phyloP scores from a whole-genome alignment of 2,797 vertebrate genomes.

The Aphelocoma californica region DNA sequence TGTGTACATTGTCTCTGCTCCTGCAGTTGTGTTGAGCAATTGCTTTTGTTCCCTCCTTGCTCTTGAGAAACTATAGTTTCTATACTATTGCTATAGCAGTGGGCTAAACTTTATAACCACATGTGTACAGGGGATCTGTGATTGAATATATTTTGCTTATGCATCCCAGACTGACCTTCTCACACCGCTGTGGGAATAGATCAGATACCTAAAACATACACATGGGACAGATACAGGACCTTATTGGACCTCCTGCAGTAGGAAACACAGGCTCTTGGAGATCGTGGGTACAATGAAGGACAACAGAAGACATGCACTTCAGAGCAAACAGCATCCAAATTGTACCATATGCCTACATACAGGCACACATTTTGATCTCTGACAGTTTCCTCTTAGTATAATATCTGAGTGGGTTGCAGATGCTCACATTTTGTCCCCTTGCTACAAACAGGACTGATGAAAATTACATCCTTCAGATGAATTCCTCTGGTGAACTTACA shows the following conservation, averaged over 20 bases:
- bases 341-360: background rate
- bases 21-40: background rate
- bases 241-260: background rate
- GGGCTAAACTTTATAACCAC: background rate
- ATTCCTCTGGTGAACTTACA: background rate
- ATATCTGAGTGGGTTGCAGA: background rate
- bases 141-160: background rate
- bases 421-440: background rate
- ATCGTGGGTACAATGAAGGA: background rate
- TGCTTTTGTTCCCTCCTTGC: background rate
- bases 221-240: background rate
- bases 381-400: background rate
- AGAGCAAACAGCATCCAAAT: background rate
- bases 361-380: background rate
- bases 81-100: background rate
- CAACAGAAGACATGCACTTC: background rate
- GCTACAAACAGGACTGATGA: background rate
- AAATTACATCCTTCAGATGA: background rate
- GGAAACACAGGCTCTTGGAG: background rate
- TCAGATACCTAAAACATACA: background rate
- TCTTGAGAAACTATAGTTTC: background rate
- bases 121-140: background rate
- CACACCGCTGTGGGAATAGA: background rate
- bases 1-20: background rate
- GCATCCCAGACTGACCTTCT: background rate